phyloP scores from a whole-genome alignment of 2,113 vertebrate genomes.

The Saguinus imperator region DNA sequence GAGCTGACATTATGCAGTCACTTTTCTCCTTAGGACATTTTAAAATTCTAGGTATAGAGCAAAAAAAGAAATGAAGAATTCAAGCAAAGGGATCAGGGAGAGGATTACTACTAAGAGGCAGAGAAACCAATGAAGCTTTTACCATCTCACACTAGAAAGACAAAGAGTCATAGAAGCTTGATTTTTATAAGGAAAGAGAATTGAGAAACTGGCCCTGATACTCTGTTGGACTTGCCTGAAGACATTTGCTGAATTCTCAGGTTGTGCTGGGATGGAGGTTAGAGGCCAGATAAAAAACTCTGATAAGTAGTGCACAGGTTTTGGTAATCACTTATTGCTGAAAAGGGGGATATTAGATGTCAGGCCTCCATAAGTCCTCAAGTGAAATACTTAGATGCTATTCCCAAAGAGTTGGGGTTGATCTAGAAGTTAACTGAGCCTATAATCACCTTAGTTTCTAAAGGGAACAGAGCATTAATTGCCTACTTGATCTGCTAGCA shows the following conservation, averaged over 20 bases:
- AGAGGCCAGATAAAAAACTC: not conserved
- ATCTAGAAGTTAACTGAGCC: not conserved
- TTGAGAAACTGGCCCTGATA: not conserved
- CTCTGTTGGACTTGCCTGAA: not conserved
- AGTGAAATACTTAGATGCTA: not conserved
- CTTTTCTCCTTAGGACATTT: not conserved
- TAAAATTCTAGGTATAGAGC: not conserved
- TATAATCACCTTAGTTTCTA: not conserved
- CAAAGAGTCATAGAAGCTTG: not conserved
- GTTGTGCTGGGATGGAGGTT: not conserved
- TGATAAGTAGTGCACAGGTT: not conserved
- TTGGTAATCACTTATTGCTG: not conserved
- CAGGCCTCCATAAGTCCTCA: not conserved
- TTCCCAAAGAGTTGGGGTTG: not conserved
- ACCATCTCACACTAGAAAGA: not conserved
- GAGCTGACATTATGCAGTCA: not conserved
- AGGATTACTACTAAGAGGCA: not conserved
- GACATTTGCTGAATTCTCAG: not conserved
- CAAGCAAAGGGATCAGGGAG: not conserved
- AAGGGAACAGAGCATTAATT: not conserved
- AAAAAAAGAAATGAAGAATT: not conserved
- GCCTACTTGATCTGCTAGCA: not conserved
- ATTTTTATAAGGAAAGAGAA: not conserved
- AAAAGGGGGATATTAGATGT: not conserved
- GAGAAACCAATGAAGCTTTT: not conserved